Evolutionary conservation across 2,797 vertebrate species (phyloP).

Genomic region (Ataeniobius toweri): DNA sequence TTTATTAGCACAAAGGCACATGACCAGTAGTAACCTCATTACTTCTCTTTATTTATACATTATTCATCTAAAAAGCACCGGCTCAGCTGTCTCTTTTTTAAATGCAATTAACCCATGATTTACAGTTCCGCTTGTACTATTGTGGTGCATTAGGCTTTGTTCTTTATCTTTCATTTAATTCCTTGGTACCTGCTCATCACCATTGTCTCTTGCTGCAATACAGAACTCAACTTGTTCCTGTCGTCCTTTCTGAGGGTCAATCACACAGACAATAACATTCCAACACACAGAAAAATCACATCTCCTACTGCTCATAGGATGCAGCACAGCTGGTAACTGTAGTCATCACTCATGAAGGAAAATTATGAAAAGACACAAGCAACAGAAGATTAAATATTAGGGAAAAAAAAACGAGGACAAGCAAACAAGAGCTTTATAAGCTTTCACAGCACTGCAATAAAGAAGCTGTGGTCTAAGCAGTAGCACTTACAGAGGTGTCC

Average conservation of each 20-base stretch:
- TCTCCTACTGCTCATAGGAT: neutral
- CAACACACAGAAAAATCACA: neutral
- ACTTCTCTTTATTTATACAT: conserved; percentile 44
- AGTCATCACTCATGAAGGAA: neutral
- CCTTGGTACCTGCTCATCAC: neutral
- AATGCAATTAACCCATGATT: neutral
- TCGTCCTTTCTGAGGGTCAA: conserved; percentile 1
- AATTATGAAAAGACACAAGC: neutral
- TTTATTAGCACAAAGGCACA: conserved; percentile 73
- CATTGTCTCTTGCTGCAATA: conserved; percentile 2
- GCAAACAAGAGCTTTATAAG: conserved; percentile 1
- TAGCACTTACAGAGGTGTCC: conserved; percentile 58
- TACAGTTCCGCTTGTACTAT: neutral
- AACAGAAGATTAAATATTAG: neutral
- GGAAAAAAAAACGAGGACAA: neutral
- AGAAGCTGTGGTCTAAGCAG: conserved; percentile 56
- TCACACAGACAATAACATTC: neutral
- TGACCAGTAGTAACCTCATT: conserved; percentile 70
- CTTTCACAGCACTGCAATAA: conserved; percentile 28
- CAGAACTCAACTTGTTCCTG: conserved; percentile 30
- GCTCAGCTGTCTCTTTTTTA: conserved; percentile 9
- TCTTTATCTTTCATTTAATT: too few relatives aligned
- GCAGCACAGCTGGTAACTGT: conserved; percentile 9
- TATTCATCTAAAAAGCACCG: conserved; percentile 40
- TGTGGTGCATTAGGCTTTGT: neutral